A percentile compares a stretch with the other conserved stretches of the same genome.
Evolutionary conservation across 2,888 invertebrate genomes (phyloP).

Genomic region (Thecophora atra): DNA sequence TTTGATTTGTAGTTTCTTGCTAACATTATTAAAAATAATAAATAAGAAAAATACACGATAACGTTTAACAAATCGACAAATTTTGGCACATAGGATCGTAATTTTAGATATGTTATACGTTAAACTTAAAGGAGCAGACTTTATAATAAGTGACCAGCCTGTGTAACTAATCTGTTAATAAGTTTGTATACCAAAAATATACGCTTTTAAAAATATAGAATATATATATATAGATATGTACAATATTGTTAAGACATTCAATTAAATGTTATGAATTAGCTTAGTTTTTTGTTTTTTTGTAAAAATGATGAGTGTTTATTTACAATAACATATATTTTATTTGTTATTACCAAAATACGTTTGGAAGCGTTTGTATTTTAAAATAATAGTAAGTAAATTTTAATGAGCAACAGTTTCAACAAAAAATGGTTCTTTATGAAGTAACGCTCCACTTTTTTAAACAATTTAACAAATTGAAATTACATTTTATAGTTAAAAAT

Average conservation of each 20-base stretch:
- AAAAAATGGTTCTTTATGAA: too few relatives aligned
- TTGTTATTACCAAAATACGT: neutral
- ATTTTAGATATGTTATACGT: neutral
- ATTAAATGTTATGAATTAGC: neutral
- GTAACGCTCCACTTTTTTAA: too few relatives aligned
- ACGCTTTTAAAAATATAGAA: neutral
- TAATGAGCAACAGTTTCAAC: too few relatives aligned
- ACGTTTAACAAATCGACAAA: neutral
- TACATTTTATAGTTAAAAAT: too few relatives aligned
- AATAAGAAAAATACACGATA: slow-evolving; percentile 7
- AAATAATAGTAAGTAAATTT: too few relatives aligned
- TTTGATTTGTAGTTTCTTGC: neutral
- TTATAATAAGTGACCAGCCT: slow-evolving; percentile 51
- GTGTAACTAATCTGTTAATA: slow-evolving; percentile 37
- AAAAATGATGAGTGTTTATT: too few relatives aligned
- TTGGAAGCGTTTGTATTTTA: slow-evolving; percentile 23
- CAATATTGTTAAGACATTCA: neutral
- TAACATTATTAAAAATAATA: neutral
- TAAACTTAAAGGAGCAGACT: neutral
- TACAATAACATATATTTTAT: slow-evolving; percentile 21
- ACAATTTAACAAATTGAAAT: too few relatives aligned
- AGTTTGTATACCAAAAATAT: slow-evolving; percentile 11
- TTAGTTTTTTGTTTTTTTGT: neutral
- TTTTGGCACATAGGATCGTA: slow-evolving; percentile 40
- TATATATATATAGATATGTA: slow-evolving; percentile 7